Percentiles rank a stretch among this genome's conserved stretches.
phyloP scores from a whole-genome alignment of 2,113 vertebrate species.

The Oceanites oceanicus region DNA sequence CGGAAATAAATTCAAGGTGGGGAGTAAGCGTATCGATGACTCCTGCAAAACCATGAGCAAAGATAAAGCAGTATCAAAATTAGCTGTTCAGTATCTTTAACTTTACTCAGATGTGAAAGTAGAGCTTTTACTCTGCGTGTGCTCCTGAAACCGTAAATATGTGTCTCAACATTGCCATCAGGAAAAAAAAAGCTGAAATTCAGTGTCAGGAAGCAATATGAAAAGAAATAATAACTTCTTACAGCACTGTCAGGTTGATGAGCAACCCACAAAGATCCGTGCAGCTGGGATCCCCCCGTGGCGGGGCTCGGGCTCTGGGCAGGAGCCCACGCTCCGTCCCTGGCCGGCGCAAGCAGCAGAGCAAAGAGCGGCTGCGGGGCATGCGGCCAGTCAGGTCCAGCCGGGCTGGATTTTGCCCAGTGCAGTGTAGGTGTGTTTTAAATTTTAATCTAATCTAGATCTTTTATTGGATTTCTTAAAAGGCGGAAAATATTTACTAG shows the following conservation, averaged over 20 bases:
- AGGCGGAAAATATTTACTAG: background rate
- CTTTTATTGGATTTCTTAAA: background rate
- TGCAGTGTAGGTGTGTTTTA: background rate
- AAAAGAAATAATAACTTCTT: background rate
- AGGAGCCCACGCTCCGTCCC: background rate
- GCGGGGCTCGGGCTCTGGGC: background rate
- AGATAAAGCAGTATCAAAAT: background rate
- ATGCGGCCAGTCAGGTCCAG: background rate
- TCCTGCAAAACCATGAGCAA: background rate
- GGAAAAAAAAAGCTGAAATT: background rate
- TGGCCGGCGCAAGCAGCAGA: background rate
- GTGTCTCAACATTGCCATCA: background rate
- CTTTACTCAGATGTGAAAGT: background rate
- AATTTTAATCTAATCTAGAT: background rate
- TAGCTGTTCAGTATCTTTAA: background rate
- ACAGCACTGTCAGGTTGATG: background rate
- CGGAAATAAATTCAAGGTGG: background rate
- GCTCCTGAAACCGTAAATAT: fast-evolving
- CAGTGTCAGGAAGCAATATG: background rate
- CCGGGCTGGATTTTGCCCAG: background rate
- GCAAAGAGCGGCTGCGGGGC: background rate
- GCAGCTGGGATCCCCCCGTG: fast-evolving
- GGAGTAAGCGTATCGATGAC: background rate
- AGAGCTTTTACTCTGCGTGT: background rate
- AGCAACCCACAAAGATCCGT: background rate